phyloP scores from a whole-genome alignment of 2,888 invertebrate species.

The Tridacna gigas region DNA sequence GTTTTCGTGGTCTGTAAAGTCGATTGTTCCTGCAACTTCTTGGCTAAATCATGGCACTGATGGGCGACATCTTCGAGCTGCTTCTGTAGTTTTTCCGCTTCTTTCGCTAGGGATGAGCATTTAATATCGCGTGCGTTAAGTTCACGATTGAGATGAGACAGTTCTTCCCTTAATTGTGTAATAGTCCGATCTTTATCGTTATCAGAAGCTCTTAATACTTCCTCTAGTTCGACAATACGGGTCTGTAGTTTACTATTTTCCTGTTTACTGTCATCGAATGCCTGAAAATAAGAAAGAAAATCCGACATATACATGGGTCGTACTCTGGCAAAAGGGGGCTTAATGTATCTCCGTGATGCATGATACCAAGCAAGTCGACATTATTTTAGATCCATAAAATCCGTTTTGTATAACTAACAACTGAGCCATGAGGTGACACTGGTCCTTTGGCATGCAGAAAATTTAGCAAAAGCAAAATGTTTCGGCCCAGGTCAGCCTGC shows the following conservation, averaged over 20 bases:
- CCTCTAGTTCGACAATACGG: slow-evolving; percentile 52
- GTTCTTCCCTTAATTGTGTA: slow-evolving; percentile 58
- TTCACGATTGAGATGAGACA: slow-evolving; percentile 58
- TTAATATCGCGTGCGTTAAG: slow-evolving; percentile 60
- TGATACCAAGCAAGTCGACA: too few species aligned
- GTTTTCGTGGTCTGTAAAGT: neutral
- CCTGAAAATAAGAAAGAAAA: slow-evolving; percentile 3
- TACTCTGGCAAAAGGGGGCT: too few species aligned
- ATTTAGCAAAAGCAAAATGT: too few species aligned
- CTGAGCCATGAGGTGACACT: too few species aligned
- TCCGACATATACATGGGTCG: neutral
- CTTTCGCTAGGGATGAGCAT: slow-evolving; percentile 62
- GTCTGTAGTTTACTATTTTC: slow-evolving; percentile 54
- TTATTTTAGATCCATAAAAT: too few species aligned
- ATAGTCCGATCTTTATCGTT: slow-evolving; percentile 71
- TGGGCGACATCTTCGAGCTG: slow-evolving; percentile 71
- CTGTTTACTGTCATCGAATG: slow-evolving; percentile 53
- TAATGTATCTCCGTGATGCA: too few species aligned
- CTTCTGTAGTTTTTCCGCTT: slow-evolving; percentile 66
- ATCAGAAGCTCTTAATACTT: slow-evolving; percentile 67
- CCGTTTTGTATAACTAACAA: too few species aligned
- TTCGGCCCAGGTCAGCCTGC: too few species aligned
- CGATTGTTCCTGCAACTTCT: slow-evolving; percentile 55
- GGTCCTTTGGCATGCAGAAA: too few species aligned
- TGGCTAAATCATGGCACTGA: slow-evolving; percentile 72